Evolutionary conservation across 2,888 invertebrate genomes (phyloP), one percentile per base, ranked within the genome.

Genomic region (Achlya flavicornis): DNA sequence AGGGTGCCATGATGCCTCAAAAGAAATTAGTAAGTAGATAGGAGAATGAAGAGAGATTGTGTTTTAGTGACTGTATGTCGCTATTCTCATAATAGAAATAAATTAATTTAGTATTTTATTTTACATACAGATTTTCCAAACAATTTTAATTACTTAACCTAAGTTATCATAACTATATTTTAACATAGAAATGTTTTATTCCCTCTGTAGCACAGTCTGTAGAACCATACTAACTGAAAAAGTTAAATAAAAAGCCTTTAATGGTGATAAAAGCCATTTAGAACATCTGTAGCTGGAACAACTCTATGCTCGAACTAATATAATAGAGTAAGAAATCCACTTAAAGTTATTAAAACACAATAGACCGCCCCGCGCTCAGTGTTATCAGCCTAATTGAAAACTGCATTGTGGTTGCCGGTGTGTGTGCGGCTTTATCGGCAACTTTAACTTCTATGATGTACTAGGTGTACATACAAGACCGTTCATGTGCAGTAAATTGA

Each of bases 331-430:
- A 85, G 84, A 83, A 83, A 81, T 84, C 83, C 87, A 90, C 87
- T 91, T 86, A 84, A 81, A 85, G 83, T 88, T 89, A 90, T 90
- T 89, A 90, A 89, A 90, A 86, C 83, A 85, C 86, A 87, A 89
- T 86, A 88, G 84, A 83, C 72, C 74, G 77, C 74, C 66, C 69
- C 53, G 53, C 53, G 74, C 74, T 72, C 73, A 75, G 68, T 74
- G 79, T 86, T 84, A 87, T 89, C 85, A 85, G 74, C 77, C 81
- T 90, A 90, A 90, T 91, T 90, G 89, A 87, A 90, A 89, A 87
- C 81, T 84, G 84, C 85, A 85, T 81, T 85, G 83, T 83, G 76
- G 81, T 70, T 66, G 64, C 69, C 19, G 63, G 67, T 68, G 69
- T 71, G 66, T 70, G 66, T 68, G 69, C 64, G 46, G 61, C 57